These are phyloP conservation scores for Eulithis prunata DNA, from an alignment of 2,888 invertebrate genomes.

Conservation along the genomic window DNA sequence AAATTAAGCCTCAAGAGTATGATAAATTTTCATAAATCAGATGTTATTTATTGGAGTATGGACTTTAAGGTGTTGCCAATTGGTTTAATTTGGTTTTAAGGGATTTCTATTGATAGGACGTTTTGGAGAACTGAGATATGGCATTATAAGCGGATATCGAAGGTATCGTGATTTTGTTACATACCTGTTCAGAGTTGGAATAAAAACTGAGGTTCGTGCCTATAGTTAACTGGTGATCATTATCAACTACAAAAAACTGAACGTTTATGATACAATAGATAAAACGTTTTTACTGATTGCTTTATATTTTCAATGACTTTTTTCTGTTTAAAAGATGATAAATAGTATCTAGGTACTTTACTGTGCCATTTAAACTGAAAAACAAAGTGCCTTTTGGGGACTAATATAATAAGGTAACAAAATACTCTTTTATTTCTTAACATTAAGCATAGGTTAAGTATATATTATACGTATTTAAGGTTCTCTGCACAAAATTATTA, in stretches of 20 bases:
- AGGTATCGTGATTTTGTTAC: constrained; percentile 63
- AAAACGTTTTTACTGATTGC: constrained; percentile 8
- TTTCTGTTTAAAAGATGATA: neutral
- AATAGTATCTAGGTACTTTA: neutral
- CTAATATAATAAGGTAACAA: too few species aligned
- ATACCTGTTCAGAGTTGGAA: constrained; percentile 52
- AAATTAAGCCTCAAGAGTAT: constrained; percentile 83
- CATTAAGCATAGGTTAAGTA: too few species aligned
- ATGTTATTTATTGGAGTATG: constrained; percentile 80
- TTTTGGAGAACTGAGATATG: constrained; percentile 59
- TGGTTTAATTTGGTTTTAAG: constrained; percentile 74
- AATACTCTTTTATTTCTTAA: too few species aligned
- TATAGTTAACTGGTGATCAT: constrained; percentile 53
- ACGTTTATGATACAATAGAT: neutral
- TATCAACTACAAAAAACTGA: constrained; percentile 35
- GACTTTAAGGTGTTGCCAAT: constrained; percentile 80
- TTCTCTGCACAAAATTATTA: too few species aligned
- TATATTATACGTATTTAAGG: too few species aligned
- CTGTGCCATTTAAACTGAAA: neutral
- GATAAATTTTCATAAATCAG: constrained; percentile 84
- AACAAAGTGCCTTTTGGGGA: neutral
- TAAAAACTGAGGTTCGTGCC: constrained; percentile 56
- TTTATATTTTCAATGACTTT: neutral
- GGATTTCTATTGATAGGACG: constrained; percentile 64
- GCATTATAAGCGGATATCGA: constrained; percentile 69